Evolutionary conservation across 2,888 invertebrate species (phyloP), one percentile per base, ranked within the genome.

Genomic region (Agonum fuliginosum): DNA sequence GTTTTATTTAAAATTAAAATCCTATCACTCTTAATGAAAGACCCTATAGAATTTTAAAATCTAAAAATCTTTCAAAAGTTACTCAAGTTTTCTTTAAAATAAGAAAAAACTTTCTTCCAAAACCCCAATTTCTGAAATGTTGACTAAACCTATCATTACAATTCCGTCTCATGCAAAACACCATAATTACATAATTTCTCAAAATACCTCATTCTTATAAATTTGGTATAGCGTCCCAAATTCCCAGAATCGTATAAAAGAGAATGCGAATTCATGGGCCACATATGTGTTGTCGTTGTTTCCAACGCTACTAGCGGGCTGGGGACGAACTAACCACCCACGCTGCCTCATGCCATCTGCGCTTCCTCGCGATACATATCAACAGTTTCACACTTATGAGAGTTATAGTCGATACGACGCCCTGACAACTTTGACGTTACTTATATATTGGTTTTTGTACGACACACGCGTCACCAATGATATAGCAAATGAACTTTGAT

Each of bases 341-440:
- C 8, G 37, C 37, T 12, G 37, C 37, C 37, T 17, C 3, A 3
- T 17, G 12, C 69, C 41, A 43, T 43, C 37, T 69, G 37, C 3
- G 58, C 22, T 17, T 2, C 22, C 8, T 2, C 37, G 43, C 22
- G 46, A 46, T 43, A 70, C 46, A 43, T 70, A 70, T 70, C 69
- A 70, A 70, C 46, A 70, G 69, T 43, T 70, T 70, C 69, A 70
- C 69, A 70, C 46, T 67, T 70, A 46, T 24, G 14, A 46, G 69
- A 69, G 69, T 43, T 62, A 62, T 62, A 62, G 62, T 34, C 34
- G 62, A 62, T 62, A 62, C 62, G 30, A 17, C 30, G 37, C 30
- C 22, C 24, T 46, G 69, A 70, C 69, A 70, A 70, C 69, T 70
- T 70, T 70, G 43, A 43, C 24, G 43, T 69, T 43, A 22, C 43